Evolutionary conservation across 1,140 invertebrate species (phyloP).

Genomic region (Diorhabda carinulata): DNA sequence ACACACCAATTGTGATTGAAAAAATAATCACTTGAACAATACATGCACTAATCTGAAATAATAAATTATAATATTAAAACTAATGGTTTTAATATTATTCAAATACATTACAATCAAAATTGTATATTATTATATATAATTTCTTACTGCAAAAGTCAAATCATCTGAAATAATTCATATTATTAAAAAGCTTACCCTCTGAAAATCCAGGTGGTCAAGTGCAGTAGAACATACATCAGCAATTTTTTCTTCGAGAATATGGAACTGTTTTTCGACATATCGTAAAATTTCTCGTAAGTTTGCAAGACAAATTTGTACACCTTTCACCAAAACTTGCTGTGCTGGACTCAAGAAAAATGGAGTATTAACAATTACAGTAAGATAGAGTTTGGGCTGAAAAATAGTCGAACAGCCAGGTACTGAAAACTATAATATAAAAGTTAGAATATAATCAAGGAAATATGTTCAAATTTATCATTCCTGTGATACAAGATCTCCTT

Average conservation of each 20-base stretch:
- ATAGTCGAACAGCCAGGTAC: constrained; percentile 64
- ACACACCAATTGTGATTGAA: no score
- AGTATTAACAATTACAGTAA: constrained; percentile 76
- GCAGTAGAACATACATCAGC: constrained; percentile 55
- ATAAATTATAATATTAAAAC: no score
- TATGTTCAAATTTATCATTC: no score
- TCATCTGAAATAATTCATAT: background rate
- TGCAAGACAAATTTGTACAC: constrained; percentile 60
- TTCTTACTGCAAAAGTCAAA: no score
- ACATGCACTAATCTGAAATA: no score
- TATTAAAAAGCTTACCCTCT: constrained; percentile 34
- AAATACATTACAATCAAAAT: no score
- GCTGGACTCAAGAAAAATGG: constrained; percentile 69
- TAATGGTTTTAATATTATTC: no score
- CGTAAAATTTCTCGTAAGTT: constrained; percentile 62
- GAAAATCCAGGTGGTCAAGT: constrained; percentile 54
- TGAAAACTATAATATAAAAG: constrained; percentile 55
- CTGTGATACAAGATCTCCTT: no score
- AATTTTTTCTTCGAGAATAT: constrained; percentile 60
- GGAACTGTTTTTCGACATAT: constrained; percentile 56
- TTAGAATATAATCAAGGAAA: no score
- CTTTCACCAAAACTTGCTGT: constrained; percentile 74
- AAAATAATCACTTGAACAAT: no score
- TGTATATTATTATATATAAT: no score
- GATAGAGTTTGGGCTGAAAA: constrained; percentile 69